Evolutionary conservation across 2,888 invertebrate genomes (phyloP).

Genomic region (Mycalesis mineus): DNA sequence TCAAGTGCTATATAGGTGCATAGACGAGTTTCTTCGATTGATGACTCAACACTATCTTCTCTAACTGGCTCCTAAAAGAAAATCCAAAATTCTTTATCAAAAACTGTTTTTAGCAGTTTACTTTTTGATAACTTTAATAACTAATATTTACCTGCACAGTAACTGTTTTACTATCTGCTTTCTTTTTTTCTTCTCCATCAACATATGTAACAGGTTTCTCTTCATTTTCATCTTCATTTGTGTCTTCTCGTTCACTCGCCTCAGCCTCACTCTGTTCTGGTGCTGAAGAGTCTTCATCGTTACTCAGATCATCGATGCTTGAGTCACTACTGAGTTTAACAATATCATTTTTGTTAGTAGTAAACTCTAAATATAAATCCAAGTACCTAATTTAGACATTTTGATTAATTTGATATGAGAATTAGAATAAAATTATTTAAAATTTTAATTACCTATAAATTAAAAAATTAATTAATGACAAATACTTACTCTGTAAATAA

Average conservation of each 20-base stretch:
- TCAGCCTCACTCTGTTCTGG: slow-evolving; percentile 61
- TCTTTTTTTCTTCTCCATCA: slow-evolving; percentile 52
- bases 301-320: slow-evolving; percentile 62
- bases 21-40: slow-evolving; percentile 61
- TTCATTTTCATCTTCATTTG: slow-evolving; percentile 38
- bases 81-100: not conserved
- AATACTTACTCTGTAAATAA: slow-evolving; percentile 83
- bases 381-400: too few relatives aligned
- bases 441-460: too few relatives aligned
- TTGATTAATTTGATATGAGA: too few relatives aligned
- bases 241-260: slow-evolving; percentile 31
- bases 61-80: slow-evolving; percentile 53
- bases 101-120: not conserved
- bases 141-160: slow-evolving; percentile 50
- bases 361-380: too few relatives aligned
- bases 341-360: not conserved
- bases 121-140: not conserved
- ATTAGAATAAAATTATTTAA: too few relatives aligned
- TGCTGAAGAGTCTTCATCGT: slow-evolving; percentile 63
- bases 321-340: slow-evolving; percentile 50
- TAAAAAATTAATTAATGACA: too few relatives aligned
- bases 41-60: slow-evolving; percentile 74
- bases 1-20: slow-evolving; percentile 84
- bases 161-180: slow-evolving; percentile 54
- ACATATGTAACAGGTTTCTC: slow-evolving; percentile 55